Evolutionary conservation across 1,140 invertebrate species (phyloP), one percentile per base, ranked within the genome.

Genomic region (Gryllus bimaculatus): DNA sequence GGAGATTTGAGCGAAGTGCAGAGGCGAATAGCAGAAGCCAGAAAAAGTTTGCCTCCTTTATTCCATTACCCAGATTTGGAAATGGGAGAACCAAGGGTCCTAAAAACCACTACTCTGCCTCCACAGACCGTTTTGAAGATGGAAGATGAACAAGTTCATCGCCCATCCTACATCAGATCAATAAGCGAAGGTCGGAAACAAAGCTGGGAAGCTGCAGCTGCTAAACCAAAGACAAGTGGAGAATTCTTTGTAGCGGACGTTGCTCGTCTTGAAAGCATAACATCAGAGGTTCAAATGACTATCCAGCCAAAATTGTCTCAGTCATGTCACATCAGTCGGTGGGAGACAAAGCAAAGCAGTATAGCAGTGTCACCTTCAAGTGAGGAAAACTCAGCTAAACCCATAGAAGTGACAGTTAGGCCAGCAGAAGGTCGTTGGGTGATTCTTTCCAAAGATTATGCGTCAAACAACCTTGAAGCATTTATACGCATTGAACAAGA

Each of bases 231-330:
- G 8, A 39, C 79, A 39, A 48, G 18, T 66, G 21, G 78, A 7
- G 82, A 84, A 79, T 84, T 79, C 80, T 84, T 84, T 75, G 83
- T 84, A 26, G 83, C 83, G 3, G 83, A 82, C 80, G 79, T 83
- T 48, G 48, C 81, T n/a, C 78, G 78, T n/a, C 39, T 48, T 8
- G 74, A 74, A 39, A 77, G 76, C n/a, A 49, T 78, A 18, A 78
- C 78, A 8, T 78, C 78, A 6, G 78, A 78, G 21, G n/a, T 54
- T 15, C 48, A 77, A 66, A 66, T 66, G 10, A 18, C 18, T 13
- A 66, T 66, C 54, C 10, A 66, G 10, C 18, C 54, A 10, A 66
- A 10, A 10, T 18, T 13, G 18, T 13, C 10, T 13, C 10, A 10
- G 10, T 66, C 54, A 10, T 39, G 26, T 39, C 54, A 66, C 7